Conservation (phyloP, 2,888 invertebrate species). For the Melanotus villosus region DNA sequence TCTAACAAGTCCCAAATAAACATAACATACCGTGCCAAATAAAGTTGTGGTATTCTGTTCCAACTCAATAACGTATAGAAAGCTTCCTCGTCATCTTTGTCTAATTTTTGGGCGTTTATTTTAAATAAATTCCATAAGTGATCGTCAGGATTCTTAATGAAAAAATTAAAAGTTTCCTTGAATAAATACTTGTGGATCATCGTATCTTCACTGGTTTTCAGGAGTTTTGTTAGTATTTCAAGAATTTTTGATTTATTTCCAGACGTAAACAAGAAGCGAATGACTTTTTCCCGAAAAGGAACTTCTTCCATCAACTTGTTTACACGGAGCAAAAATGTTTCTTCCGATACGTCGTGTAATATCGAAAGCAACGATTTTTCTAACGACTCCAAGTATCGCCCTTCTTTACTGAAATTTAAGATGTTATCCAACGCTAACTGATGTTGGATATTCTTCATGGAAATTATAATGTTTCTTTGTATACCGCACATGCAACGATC, state of each 20-base stretch:
- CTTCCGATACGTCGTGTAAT: slow-evolving; percentile 23
- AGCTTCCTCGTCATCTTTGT: slow-evolving; percentile 17
- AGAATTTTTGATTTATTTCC: background rate
- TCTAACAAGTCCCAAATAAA: slow-evolving; percentile 7
- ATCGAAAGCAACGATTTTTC: slow-evolving; percentile 33
- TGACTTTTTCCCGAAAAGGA: slow-evolving; percentile 32
- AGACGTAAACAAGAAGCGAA: slow-evolving; percentile 17
- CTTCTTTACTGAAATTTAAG: slow-evolving; percentile 20
- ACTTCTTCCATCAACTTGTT: slow-evolving; percentile 18
- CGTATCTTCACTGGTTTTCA: slow-evolving; percentile 7
- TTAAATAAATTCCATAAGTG: slow-evolving; percentile 24
- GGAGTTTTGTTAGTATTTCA: slow-evolving; percentile 6
- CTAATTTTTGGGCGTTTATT: background rate
- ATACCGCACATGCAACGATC: slow-evolving; percentile 6
- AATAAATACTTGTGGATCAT: slow-evolving; percentile 25
- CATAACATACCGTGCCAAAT: slow-evolving; percentile 4
- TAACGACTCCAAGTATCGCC: slow-evolving; percentile 31
- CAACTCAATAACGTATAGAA: background rate
- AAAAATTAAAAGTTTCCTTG: slow-evolving; percentile 20
- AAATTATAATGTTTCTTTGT: slow-evolving; percentile 29
- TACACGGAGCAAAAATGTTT: slow-evolving; percentile 18
- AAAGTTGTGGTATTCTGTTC: background rate
- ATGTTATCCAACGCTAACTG: slow-evolving; percentile 19
- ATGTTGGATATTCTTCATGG: too few relatives aligned
- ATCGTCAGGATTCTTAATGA: slow-evolving; percentile 23